Base-by-base conservation (phyloP, 2,888 invertebrate species). In the Agrotis clavis region DNA sequence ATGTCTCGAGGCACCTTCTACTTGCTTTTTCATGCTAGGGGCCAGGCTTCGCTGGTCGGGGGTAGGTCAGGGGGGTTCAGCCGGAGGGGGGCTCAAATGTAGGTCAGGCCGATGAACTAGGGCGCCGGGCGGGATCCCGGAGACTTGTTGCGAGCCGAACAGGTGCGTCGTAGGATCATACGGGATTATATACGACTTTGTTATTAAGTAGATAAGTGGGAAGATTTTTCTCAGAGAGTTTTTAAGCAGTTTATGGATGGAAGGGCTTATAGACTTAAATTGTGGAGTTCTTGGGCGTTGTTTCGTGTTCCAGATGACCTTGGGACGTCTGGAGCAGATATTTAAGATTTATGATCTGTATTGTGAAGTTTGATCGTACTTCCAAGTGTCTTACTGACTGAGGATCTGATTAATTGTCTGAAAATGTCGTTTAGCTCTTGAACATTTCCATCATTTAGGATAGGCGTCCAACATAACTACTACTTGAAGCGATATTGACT, bases 51-150 rank as follows among this genome's bases (percentile, higher is more conserved):
- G 30, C 65, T 82, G 86, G 85, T 65, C 21, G 71, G 25, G 62
- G 74, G 59, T 57, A 77, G 86, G 84, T 84, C 79, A 73, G 84
- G 77, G 87, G 80, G 82, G 82, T 57, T 53, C 16, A 71, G 41
- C 41, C 41, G 69, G 61, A 74, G 56, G 60, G 71, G 60, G 77
- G 74, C 78, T 72, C 74, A 56, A 74, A 90, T 88, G 81, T 90
- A 84, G 90, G 91, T 91, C 91, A 90, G 91, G 91, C 86, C 91
- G 86, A 89, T 91, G 91, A 90, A 90, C 90, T 90, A 87, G 90
- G 90, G 80, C 90, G 89, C 87, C 67, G 73, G 85, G 83, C 51
- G 84, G 72, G 68, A 64, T 79, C 85, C 78, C 84, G 66, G 79
- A 80, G 85, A 81, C 83, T 84, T 87, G 84, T 85, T 85, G 84